Percentiles rank a stretch among this genome's conserved stretches.
These are phyloP conservation scores for Miniopterus natalensis DNA, from an alignment of 2,113 vertebrate genomes.

Conservation along the genomic window DNA sequence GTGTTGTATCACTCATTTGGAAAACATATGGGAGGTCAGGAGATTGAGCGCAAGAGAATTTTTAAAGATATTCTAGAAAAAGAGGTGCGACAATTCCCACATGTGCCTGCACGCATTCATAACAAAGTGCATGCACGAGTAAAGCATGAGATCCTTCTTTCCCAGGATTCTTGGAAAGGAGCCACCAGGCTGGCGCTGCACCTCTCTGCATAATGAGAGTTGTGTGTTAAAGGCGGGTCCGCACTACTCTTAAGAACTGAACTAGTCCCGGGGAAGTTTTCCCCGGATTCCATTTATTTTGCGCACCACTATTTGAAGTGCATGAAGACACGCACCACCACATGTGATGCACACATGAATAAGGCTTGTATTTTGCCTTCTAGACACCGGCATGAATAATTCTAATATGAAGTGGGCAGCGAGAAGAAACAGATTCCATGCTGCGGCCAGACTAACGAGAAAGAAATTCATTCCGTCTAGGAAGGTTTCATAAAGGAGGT, in stretches of 20 bases:
- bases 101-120: neutral
- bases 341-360: neutral
- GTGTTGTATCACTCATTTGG: neutral
- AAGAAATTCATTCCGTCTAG: constrained; percentile 39
- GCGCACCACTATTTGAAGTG: neutral
- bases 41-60: neutral
- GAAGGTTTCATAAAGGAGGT: neutral
- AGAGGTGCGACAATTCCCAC: constrained; percentile 28
- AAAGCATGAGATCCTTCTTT: neutral
- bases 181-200: neutral
- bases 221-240: neutral
- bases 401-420: neutral
- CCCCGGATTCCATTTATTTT: neutral
- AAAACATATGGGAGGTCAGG: neutral
- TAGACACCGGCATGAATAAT: neutral
- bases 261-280: neutral
- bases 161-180: neutral
- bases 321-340: neutral
- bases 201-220: neutral
- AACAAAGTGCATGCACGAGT: neutral
- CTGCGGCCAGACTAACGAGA: neutral
- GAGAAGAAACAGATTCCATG: neutral
- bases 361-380: neutral
- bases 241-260: neutral
- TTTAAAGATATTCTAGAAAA: neutral